Base-by-base conservation (phyloP, 1,140 invertebrate genomes). In the Saccostrea echinata region DNA sequence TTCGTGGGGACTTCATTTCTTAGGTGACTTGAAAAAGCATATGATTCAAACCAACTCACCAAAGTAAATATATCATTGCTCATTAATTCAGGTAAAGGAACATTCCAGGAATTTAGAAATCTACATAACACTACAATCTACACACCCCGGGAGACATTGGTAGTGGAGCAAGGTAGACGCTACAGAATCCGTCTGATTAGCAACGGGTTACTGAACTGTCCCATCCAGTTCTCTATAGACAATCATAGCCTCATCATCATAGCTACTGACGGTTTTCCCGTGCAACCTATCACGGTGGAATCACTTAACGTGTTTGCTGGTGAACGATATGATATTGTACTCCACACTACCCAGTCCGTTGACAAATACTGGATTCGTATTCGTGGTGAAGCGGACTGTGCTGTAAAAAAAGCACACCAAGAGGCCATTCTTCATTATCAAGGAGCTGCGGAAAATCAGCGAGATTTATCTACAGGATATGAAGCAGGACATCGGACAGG, bases 101-200 rank as follows among this genome's bases (percentile, higher is more conserved):
- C 82, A 51, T 85, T 76, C 51, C 84, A 57, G 27, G 51, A 84
- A 24, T 80, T 86, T 13, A 61, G 84, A 33, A 35, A 55, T 13
- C 57, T 6, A 18, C 18, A 30, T 52, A 86, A 80, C 16, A 52
- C 84, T 24, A 86, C 83, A 11, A 57, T 86, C 1, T 82, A 55
- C 35, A 92, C 91, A n/a, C 92, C 92, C 21, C 27, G 84, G 1
- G 90, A 88, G 52, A 76, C 85, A 52, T 91, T 92, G 52, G 89
- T 51, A 24, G 90, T 93, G 21, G 80, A 86, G 3, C 64, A 27
- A n/a, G 91, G 90, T 2, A 85, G 80, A 68, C 96, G 96, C 61
- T 97, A 98, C 93, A 96, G 98, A 88, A 98, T 98, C 91, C 95
- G 98, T 18, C 94, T 98, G n/a, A 97, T 98, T 68, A 98, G 98